Percentiles rank a stretch among this genome's conserved stretches.
These are phyloP conservation scores for Chauna torquata DNA, from an alignment of 2,113 vertebrate genomes.

Conservation along the genomic window DNA sequence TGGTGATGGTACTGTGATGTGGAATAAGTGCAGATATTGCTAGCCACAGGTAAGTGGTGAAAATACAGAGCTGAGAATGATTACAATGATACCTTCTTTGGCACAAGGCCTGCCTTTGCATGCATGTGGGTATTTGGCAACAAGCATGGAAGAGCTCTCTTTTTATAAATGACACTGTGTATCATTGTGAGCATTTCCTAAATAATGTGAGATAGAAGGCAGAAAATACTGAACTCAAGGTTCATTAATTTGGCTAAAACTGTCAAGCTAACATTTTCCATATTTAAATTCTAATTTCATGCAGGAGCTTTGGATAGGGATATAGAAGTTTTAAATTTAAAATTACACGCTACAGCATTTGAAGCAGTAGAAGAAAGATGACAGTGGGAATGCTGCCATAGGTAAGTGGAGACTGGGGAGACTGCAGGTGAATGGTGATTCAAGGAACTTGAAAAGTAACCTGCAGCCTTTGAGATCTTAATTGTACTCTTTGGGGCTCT, in stretches of 20 bases:
- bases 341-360: neutral
- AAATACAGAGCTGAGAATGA: neutral
- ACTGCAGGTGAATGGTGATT: neutral
- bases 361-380: neutral
- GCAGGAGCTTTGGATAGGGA: neutral
- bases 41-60: neutral
- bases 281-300: neutral
- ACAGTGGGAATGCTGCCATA: neutral
- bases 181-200: neutral
- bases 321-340: neutral
- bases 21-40: neutral
- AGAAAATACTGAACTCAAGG: neutral
- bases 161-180: neutral
- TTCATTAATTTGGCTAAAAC: neutral
- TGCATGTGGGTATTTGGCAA: neutral
- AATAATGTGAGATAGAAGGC: neutral
- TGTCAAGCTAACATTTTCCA: neutral
- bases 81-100: neutral
- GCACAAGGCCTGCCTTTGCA: neutral
- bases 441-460: neutral
- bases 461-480: neutral
- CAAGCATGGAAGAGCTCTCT: neutral
- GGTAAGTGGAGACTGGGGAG: neutral
- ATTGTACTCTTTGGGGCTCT: neutral
- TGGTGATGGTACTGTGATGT: neutral